These are phyloP conservation scores for Polypterus senegalus DNA, from an alignment of 2,113 vertebrate species.

Conservation along the genomic window DNA sequence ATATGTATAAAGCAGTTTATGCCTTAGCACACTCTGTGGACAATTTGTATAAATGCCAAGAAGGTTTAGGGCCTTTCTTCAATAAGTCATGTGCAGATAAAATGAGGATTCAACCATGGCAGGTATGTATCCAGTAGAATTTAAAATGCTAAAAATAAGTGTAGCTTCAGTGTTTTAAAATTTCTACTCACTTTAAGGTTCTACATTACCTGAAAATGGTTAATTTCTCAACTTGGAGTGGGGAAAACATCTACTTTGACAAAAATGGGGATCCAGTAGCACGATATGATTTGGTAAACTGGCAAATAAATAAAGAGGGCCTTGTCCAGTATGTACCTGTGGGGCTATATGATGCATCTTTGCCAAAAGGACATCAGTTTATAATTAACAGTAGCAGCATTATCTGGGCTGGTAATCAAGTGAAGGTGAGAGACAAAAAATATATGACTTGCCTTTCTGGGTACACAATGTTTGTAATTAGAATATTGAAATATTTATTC, in stretches of 20 bases:
- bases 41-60: constrained; percentile 14
- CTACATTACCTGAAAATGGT: constrained; percentile 29
- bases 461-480: too few relatives aligned
- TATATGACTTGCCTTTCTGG: neutral
- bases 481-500: neutral
- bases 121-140: constrained; percentile 11
- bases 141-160: neutral
- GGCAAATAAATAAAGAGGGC: constrained; percentile 16
- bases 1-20: constrained; percentile 3
- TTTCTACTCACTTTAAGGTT: constrained; percentile 11
- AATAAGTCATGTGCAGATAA: constrained; percentile 16
- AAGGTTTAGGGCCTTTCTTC: constrained; percentile 13
- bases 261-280: constrained; percentile 25
- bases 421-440: constrained; percentile 10
- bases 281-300: constrained; percentile 22
- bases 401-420: constrained; percentile 26
- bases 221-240: constrained; percentile 23
- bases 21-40: constrained; percentile 10
- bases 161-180: neutral
- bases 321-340: constrained; percentile 14
- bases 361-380: constrained; percentile 15
- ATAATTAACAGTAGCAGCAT: constrained; percentile 20
- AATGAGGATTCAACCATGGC: constrained; percentile 17
- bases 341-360: constrained; percentile 19
- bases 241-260: constrained; percentile 26